Evolutionary conservation across 1,140 invertebrate species (phyloP), one percentile per base, ranked within the genome.

Genomic region (Panulirus ornatus): DNA sequence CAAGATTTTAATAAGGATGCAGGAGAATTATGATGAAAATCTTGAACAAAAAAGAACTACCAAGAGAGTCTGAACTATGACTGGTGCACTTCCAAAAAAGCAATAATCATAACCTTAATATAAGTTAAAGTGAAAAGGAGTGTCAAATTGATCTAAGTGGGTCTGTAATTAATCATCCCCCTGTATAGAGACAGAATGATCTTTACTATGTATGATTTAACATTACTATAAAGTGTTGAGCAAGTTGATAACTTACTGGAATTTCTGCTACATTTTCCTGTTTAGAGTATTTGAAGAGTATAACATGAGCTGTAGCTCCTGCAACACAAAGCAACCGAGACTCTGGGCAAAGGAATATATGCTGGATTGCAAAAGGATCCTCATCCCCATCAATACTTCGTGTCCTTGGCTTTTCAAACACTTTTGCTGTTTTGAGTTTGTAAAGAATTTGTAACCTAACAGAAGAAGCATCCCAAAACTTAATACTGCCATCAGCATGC

Each of bases 391-490:
- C 92, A 34, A 88, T 87, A 40, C 89, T 82, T 75, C 92, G 91
- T 19, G 91, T 79, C 78, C 92, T 92, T 58, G 95, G 95, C 93
- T 96, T 96, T 94, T 99, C 97, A 95, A 99, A 99, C 79, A 98
- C 96, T 93, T 99, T 99, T 83, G 97, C 97, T 93, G 98, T 99
- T 95, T 99, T 99, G 93, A 99, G 94, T 96, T 99, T 99, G 95
- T 99, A 99, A 93, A 99, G 95, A 91, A 99, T 97, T 95, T 98
- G 98, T 19, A 99, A 95, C 47, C 97, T 97, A 70, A 97, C 97
- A 82, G 97, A 97, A 91, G 98, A 98, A 11, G 98, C 98, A 94
- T 99, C 98, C 98, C 98, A 99, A 94, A 99, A 99, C 94, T 99
- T 99, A 89, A 99, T 95, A 93, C 97, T 98, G 70, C 98, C 98